These are phyloP conservation scores for Drosophila kuntzei DNA, from an alignment of 2,888 invertebrate genomes.

Conservation along the genomic window DNA sequence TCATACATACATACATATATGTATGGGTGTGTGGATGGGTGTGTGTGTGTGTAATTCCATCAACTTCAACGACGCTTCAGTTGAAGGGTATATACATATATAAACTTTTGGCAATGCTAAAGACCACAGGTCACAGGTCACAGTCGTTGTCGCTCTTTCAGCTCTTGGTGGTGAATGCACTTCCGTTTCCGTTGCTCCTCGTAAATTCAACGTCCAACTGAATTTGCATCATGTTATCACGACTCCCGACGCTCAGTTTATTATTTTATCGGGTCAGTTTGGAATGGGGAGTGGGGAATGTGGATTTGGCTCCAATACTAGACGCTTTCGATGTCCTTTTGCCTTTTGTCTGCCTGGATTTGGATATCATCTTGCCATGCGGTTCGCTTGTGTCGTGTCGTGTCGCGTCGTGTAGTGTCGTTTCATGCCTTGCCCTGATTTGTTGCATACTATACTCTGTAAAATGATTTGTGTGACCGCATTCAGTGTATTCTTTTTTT, in stretches of 20 bases:
- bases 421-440: slow-evolving; percentile 11
- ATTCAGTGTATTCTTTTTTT: slow-evolving; percentile 11
- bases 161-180: slow-evolving; percentile 47
- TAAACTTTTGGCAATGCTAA: slow-evolving; percentile 28
- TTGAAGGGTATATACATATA: slow-evolving; percentile 1
- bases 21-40: background rate
- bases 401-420: background rate
- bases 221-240: slow-evolving; percentile 52
- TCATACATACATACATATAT: slow-evolving; percentile 33
- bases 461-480: slow-evolving; percentile 70
- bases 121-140: slow-evolving; percentile 23
- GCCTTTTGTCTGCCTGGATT: slow-evolving; percentile 28
- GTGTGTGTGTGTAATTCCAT: slow-evolving; percentile 13
- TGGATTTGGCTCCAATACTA: slow-evolving; percentile 9
- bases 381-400: slow-evolving; percentile 7
- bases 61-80: slow-evolving; percentile 13
- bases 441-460: slow-evolving; percentile 23
- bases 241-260: slow-evolving; percentile 39
- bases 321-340: slow-evolving; percentile 40
- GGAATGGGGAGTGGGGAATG: too few relatives aligned
- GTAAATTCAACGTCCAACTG: slow-evolving; percentile 34
- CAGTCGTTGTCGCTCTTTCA: slow-evolving; percentile 5
- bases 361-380: slow-evolving; percentile 35
- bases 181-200: slow-evolving; percentile 48
- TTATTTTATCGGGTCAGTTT: slow-evolving; percentile 49